Percentiles rank a stretch among this genome's conserved stretches.
Conservation (phyloP, 2,888 invertebrate species). For the Germaria angustata region DNA sequence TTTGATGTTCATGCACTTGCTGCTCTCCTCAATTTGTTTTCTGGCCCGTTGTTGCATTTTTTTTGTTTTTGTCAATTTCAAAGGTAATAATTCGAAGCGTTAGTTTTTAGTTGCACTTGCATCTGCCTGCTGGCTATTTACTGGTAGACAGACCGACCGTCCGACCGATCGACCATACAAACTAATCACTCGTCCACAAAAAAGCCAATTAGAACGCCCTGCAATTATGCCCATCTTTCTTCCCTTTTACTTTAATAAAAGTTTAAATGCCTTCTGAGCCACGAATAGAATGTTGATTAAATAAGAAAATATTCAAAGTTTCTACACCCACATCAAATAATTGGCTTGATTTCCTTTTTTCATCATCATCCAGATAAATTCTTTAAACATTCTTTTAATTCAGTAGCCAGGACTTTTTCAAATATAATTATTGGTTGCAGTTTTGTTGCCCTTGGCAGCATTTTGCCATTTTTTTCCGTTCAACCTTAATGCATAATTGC, state of each 20-base stretch:
- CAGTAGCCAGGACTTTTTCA: slow-evolving; percentile 56
- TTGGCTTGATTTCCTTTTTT: slow-evolving; percentile 14
- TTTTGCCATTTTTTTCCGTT: slow-evolving; percentile 49
- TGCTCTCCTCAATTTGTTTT: slow-evolving; percentile 31
- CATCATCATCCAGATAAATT: background rate
- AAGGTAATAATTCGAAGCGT: slow-evolving; percentile 57
- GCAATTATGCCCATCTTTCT: slow-evolving; percentile 50
- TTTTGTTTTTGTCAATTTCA: slow-evolving; percentile 59
- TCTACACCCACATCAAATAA: slow-evolving; percentile 54
- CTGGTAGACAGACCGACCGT: background rate
- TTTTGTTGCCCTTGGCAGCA: slow-evolving; percentile 39
- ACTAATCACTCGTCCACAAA: slow-evolving; percentile 35
- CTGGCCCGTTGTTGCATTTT: background rate
- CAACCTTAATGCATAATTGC: slow-evolving; percentile 70
- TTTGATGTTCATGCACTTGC: slow-evolving; percentile 42
- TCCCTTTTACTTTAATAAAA: slow-evolving; percentile 1
- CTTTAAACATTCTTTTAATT: slow-evolving; percentile 48
- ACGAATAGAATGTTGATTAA: slow-evolving; percentile 10
- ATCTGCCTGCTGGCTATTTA: slow-evolving; percentile 54
- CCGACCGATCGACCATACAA: slow-evolving; percentile 3
- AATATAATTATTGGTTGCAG: slow-evolving; percentile 50
- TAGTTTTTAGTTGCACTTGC: slow-evolving; percentile 64
- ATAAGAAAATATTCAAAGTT: slow-evolving; percentile 13
- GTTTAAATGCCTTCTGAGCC: background rate
- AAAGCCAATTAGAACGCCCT: slow-evolving; percentile 64